Evolutionary conservation across 2,888 invertebrate genomes (phyloP).

Genomic region (Apocheima hispidaria): DNA sequence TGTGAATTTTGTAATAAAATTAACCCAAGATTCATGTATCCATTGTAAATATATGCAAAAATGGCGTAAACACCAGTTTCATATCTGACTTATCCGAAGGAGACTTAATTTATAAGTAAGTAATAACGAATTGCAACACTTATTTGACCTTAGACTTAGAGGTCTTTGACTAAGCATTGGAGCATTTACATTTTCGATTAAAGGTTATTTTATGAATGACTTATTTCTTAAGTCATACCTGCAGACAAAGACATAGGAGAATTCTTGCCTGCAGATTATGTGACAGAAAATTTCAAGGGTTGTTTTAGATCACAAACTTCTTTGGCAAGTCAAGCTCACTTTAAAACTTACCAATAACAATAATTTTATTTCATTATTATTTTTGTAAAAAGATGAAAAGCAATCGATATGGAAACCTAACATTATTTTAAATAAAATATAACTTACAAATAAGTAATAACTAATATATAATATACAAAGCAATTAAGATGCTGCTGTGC

Average conservation of each 20-base stretch:
- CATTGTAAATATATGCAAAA: too few relatives aligned
- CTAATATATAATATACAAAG: constrained; percentile 3
- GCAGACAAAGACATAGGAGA: too few relatives aligned
- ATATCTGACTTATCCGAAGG: too few relatives aligned
- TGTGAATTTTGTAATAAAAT: too few relatives aligned
- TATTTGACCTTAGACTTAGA: background rate
- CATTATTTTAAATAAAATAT: background rate
- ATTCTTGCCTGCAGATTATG: too few relatives aligned
- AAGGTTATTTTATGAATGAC: background rate
- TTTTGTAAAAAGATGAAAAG: background rate
- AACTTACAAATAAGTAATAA: background rate
- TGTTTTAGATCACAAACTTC: constrained; percentile 1
- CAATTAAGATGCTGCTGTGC: constrained; percentile 2
- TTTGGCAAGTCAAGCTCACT: background rate
- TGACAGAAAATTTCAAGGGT: background rate
- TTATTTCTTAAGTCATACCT: background rate
- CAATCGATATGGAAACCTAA: background rate
- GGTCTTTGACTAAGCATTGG: background rate
- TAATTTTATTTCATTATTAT: background rate
- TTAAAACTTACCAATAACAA: background rate
- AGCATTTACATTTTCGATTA: background rate
- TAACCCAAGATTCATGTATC: too few relatives aligned
- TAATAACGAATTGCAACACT: background rate
- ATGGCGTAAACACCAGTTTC: too few relatives aligned
- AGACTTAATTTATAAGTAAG: too few relatives aligned